Evolutionary conservation across 2,888 invertebrate species (phyloP).

Genomic region (Heliconius sara): DNA sequence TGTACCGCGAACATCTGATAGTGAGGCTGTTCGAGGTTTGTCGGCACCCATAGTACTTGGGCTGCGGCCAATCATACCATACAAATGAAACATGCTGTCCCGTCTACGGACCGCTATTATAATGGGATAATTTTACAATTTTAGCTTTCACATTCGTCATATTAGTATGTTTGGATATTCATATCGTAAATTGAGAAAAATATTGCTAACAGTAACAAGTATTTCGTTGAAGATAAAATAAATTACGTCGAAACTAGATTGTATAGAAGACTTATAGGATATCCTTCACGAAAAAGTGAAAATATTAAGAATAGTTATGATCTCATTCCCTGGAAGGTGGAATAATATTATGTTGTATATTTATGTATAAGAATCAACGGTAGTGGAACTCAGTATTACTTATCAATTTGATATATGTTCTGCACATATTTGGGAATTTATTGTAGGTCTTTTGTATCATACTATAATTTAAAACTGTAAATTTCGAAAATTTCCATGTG

Average conservation of each 20-base stretch:
- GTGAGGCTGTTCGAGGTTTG: slow-evolving; percentile 68
- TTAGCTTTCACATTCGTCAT: slow-evolving; percentile 3
- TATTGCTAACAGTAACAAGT: neutral
- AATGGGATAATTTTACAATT: slow-evolving; percentile 35
- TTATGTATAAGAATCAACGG: too few species aligned
- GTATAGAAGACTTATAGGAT: neutral
- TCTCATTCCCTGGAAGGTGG: neutral
- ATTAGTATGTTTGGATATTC: slow-evolving; percentile 3
- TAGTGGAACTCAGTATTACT: too few species aligned
- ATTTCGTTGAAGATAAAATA: neutral
- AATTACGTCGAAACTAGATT: neutral
- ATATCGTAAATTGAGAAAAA: neutral
- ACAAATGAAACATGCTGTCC: slow-evolving; percentile 73
- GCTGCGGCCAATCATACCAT: slow-evolving; percentile 76
- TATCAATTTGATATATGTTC: too few species aligned
- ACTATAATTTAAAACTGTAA: too few species aligned
- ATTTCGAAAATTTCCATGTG: too few species aligned
- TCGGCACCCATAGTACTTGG: slow-evolving; percentile 68
- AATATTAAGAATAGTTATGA: neutral
- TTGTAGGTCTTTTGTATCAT: too few species aligned
- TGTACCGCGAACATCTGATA: slow-evolving; percentile 79
- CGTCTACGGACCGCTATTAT: slow-evolving; percentile 49
- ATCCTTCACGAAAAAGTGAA: neutral
- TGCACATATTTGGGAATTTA: too few species aligned
- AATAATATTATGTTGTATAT: neutral